Evolutionary conservation across 2,888 invertebrate species (phyloP).

Genomic region (Serrognathus titanus): DNA sequence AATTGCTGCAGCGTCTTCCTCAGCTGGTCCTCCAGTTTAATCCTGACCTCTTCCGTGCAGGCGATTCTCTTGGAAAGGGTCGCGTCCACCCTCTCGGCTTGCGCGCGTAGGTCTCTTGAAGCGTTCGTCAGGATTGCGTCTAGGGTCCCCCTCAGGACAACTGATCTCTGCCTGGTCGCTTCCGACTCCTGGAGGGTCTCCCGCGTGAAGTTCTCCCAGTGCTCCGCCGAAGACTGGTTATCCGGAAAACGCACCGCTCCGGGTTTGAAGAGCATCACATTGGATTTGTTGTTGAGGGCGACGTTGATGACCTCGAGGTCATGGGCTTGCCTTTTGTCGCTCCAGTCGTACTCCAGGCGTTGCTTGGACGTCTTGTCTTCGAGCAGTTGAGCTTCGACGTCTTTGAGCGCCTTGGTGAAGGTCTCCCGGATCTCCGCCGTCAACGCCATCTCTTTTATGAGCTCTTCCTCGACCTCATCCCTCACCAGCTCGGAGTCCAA

Average conservation of each 20-base stretch:
- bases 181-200: conserved; percentile 75
- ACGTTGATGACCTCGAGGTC: conserved; percentile 70
- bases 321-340: conserved; percentile 80
- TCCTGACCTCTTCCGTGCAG: conserved; percentile 71
- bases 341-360: conserved; percentile 86
- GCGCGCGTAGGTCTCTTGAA: conserved; percentile 75
- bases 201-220: conserved; percentile 81
- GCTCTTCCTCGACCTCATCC: conserved; percentile 73
- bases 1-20: conserved; percentile 64
- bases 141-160: conserved; percentile 66
- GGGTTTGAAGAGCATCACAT: conserved; percentile 71
- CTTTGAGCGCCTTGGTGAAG: conserved; percentile 59
- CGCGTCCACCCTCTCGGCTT: conserved; percentile 78
- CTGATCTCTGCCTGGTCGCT: conserved; percentile 71
- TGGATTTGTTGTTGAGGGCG: conserved; percentile 65
- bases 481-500: conserved; percentile 71
- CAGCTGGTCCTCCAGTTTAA: conserved; percentile 67
- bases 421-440: conserved; percentile 65
- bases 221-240: conserved; percentile 78
- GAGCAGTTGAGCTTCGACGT: conserved; percentile 67
- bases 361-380: conserved; percentile 78
- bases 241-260: conserved; percentile 63
- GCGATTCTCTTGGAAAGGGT: conserved; percentile 72
- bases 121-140: conserved; percentile 72
- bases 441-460: conserved; percentile 70